These are phyloP conservation scores for Squalus acanthias DNA, from an alignment of 2,797 vertebrate genomes.

Conservation along the genomic window DNA sequence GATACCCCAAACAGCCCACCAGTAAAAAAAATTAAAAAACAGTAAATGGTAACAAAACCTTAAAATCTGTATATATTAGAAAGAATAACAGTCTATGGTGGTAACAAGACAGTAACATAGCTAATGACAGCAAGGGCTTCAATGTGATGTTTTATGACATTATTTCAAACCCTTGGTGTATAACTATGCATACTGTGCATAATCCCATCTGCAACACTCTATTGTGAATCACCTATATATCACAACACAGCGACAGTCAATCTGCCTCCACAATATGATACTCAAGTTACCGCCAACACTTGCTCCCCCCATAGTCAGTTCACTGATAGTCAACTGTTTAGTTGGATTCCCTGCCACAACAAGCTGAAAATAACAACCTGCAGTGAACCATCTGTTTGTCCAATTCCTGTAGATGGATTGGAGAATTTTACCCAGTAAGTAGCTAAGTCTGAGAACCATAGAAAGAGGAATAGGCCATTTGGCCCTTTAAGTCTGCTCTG, in stretches of 20 bases:
- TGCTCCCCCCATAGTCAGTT: not conserved
- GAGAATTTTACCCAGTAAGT: not conserved
- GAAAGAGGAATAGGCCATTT: not conserved
- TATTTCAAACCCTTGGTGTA: not conserved
- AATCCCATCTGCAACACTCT: not conserved
- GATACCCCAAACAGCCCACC: not conserved
- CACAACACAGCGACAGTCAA: not conserved
- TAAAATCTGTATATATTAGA: not conserved
- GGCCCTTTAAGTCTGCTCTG: not conserved
- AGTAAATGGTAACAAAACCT: not conserved
- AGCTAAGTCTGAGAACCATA: not conserved
- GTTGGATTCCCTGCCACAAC: constrained; percentile 3
- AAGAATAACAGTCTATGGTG: not conserved
- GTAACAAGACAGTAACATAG: not conserved
- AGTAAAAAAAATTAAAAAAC: not conserved
- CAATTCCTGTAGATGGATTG: not conserved
- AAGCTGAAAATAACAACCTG: not conserved
- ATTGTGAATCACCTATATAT: not conserved
- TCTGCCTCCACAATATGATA: not conserved
- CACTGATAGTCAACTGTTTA: not conserved
- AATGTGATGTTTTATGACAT: not conserved
- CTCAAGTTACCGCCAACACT: not conserved
- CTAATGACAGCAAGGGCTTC: not conserved
- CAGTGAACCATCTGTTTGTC: constrained; percentile 26
- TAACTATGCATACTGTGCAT: not conserved